phyloP scores from a whole-genome alignment of 1,140 invertebrate genomes.

The Archivesica marissinica region DNA sequence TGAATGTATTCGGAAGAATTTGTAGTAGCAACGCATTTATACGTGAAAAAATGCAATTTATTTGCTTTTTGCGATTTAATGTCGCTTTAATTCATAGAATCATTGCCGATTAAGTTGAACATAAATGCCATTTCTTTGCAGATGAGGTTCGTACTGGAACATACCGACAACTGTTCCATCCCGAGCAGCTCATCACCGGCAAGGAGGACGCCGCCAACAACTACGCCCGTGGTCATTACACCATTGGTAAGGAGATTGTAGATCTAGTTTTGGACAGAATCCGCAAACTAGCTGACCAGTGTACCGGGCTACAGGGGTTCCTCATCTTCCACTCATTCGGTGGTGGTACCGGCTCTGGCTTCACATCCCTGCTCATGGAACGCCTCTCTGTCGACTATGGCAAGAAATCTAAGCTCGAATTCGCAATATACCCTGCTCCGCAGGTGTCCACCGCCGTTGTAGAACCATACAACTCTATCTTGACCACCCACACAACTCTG shows the following conservation, averaged over 20 bases:
- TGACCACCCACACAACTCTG: conserved; percentile 86
- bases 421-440: conserved; percentile 81
- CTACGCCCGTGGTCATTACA: conserved; percentile 84
- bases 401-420: conserved; percentile 92
- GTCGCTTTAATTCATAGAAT: no score
- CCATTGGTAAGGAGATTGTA: conserved; percentile 60
- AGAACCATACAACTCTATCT: conserved; percentile 82
- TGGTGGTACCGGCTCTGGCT: conserved; percentile 87
- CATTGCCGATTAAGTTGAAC: not conserved
- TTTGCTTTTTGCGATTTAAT: no score
- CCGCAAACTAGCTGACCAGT: no score
- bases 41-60: no score
- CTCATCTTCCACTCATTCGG: conserved; percentile 74
- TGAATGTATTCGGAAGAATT: no score
- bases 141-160: conserved; percentile 81
- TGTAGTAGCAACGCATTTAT: no score
- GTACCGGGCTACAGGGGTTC: no score
- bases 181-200: conserved; percentile 85
- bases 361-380: conserved; percentile 95
- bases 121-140: conserved; percentile 31
- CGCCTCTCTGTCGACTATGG: conserved; percentile 94
- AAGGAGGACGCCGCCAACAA: conserved; percentile 90
- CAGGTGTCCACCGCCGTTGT: conserved; percentile 83
- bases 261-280: conserved; percentile 80
- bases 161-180: conserved; percentile 87